These are phyloP conservation scores for Xerus rutilus DNA, from an alignment of 2,797 vertebrate species.

Conservation along the genomic window DNA sequence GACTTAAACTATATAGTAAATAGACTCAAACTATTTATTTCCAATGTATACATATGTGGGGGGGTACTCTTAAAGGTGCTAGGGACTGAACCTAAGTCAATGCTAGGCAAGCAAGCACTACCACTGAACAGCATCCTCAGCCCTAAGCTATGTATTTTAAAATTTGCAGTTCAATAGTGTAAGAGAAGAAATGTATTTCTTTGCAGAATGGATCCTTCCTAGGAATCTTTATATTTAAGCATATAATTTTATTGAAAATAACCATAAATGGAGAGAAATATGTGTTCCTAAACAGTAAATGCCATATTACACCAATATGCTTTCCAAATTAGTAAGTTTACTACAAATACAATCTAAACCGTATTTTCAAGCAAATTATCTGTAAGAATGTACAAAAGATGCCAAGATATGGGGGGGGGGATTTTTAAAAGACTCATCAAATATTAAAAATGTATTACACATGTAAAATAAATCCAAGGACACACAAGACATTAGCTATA, in stretches of 20 bases:
- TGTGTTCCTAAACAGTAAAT: not conserved
- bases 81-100: not conserved
- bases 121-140: not conserved
- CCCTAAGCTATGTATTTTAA: not conserved
- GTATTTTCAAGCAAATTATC: not conserved
- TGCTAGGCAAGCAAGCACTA: not conserved
- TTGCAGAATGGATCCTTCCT: not conserved
- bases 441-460: constrained; percentile 50
- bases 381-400: constrained; percentile 36
- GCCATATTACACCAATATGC: constrained; percentile 5
- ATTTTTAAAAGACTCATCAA: not conserved
- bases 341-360: constrained; percentile 33
- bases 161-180: not conserved
- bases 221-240: not conserved
- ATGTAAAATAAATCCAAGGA: constrained; percentile 18
- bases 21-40: constrained; percentile 1
- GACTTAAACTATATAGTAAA: constrained; percentile 40
- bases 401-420: not conserved
- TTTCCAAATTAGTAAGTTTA: constrained; percentile 63
- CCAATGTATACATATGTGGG: not conserved
- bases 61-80: not conserved
- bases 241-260: not conserved
- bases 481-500: not conserved
- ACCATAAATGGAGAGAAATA: not conserved
- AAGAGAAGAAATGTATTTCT: not conserved